A percentile compares a stretch with the other conserved stretches of the same genome.
Conservation (phyloP, 2,888 invertebrate genomes). For the Oligia fasciuncula region DNA sequence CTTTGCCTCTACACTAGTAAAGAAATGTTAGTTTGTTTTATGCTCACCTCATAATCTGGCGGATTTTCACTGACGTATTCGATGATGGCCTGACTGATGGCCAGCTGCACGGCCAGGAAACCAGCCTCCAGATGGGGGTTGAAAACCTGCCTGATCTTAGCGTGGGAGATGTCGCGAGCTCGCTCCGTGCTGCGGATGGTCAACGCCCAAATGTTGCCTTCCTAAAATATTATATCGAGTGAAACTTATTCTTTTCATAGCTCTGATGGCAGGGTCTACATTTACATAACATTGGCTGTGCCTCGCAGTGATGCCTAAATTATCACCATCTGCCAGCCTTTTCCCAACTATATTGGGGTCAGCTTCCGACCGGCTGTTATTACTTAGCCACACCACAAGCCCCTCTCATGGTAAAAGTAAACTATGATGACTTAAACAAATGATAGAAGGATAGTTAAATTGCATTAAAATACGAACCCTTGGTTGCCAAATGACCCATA, state of each 20-base stretch:
- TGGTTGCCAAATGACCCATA: slow-evolving; percentile 81
- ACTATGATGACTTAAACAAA: not conserved
- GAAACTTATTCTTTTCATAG: not conserved
- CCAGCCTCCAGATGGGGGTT: slow-evolving; percentile 79
- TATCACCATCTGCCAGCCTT: not conserved
- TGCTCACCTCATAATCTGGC: slow-evolving; percentile 72
- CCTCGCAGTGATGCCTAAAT: too few relatives aligned
- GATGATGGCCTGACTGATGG: slow-evolving; percentile 79
- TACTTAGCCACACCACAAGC: too few relatives aligned
- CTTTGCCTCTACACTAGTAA: not conserved
- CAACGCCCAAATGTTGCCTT: slow-evolving; percentile 74
- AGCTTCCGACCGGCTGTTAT: not conserved
- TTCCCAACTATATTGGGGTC: not conserved
- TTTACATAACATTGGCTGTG: not conserved
- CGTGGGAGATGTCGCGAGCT: slow-evolving; percentile 68
- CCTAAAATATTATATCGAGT: slow-evolving; percentile 56
- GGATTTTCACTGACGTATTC: slow-evolving; percentile 61
- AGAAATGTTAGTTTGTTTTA: not conserved
- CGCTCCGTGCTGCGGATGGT: slow-evolving; percentile 82
- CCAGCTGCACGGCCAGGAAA: slow-evolving; percentile 81
- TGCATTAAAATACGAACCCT: slow-evolving; percentile 64
- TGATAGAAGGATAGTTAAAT: not conserved
- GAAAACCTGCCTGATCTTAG: slow-evolving; percentile 35
- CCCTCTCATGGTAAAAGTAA: not conserved
- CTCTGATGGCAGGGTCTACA: not conserved